Conservation (phyloP, 2,888 invertebrate genomes). For the Nymphalis polychloros region DNA sequence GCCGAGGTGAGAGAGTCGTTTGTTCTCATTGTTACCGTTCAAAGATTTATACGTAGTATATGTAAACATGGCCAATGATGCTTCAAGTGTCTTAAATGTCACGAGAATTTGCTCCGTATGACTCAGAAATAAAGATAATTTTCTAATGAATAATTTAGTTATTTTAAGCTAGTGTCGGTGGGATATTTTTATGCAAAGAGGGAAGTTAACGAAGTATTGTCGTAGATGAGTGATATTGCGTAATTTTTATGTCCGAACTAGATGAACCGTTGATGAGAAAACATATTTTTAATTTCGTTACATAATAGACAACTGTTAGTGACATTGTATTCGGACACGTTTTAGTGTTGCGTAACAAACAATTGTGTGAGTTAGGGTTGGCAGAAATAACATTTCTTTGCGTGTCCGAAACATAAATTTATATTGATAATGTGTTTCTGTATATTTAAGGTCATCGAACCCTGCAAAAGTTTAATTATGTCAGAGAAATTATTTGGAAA, state of each 20-base stretch:
- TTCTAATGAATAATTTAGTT: constrained; percentile 17
- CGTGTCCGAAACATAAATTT: background rate
- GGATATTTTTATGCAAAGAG: constrained; percentile 57
- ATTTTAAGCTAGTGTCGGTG: constrained; percentile 38
- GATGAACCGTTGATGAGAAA: constrained; percentile 54
- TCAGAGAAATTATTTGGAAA: no score
- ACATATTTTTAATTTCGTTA: constrained; percentile 42
- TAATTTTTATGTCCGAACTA: constrained; percentile 54
- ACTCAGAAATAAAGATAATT: background rate
- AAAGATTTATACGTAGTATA: constrained; percentile 68
- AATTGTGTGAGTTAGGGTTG: constrained; percentile 1
- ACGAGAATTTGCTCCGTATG: constrained; percentile 26
- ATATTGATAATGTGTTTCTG: background rate
- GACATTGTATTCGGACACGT: constrained; percentile 4
- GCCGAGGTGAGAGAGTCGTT: constrained; percentile 62
- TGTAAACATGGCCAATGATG: constrained; percentile 63
- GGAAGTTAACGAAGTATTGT: constrained; percentile 74
- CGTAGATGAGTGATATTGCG: constrained; percentile 54
- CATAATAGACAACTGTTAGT: constrained; percentile 3
- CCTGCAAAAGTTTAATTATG: no score
- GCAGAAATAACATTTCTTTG: background rate
- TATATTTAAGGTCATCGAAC: no score
- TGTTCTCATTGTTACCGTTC: constrained; percentile 62
- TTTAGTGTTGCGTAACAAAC: constrained; percentile 8
- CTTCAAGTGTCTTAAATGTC: constrained; percentile 11